These are phyloP conservation scores for Spisula solida DNA, from an alignment of 2,888 invertebrate genomes.

Conservation along the genomic window DNA sequence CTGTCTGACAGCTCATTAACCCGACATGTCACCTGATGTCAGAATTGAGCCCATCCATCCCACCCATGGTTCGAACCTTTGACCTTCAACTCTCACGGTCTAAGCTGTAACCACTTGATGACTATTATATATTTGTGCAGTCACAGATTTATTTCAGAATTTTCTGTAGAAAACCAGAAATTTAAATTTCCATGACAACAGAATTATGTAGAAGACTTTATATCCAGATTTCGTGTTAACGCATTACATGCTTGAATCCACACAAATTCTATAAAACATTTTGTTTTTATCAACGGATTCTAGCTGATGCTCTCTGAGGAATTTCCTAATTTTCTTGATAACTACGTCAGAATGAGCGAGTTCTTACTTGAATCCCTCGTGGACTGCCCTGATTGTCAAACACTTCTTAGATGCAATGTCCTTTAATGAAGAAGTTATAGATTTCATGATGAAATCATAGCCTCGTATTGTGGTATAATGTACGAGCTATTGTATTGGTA, in stretches of 20 bases:
- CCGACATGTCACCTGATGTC: too few relatives aligned
- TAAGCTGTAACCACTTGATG: too few relatives aligned
- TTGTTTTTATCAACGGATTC: neutral
- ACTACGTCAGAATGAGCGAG: neutral
- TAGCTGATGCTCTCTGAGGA: neutral
- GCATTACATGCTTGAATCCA: neutral
- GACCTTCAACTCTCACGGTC: too few relatives aligned
- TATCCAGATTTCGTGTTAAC: neutral
- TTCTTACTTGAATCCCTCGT: neutral
- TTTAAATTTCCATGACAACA: neutral
- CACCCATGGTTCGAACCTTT: too few relatives aligned
- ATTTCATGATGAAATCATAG: neutral
- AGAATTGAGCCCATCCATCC: too few relatives aligned
- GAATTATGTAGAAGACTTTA: neutral
- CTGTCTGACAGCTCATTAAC: too few relatives aligned
- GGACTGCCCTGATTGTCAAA: neutral
- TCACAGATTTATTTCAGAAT: too few relatives aligned
- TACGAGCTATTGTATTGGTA: too few relatives aligned
- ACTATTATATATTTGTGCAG: too few relatives aligned
- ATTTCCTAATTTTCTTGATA: constrained; percentile 4
- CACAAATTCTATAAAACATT: neutral
- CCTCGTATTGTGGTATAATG: neutral
- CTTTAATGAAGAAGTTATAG: neutral
- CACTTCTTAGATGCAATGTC: neutral
- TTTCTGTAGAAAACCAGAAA: neutral